Base-by-base conservation (phyloP, 2,113 vertebrate genomes). In the Lamprologus callipterus region DNA sequence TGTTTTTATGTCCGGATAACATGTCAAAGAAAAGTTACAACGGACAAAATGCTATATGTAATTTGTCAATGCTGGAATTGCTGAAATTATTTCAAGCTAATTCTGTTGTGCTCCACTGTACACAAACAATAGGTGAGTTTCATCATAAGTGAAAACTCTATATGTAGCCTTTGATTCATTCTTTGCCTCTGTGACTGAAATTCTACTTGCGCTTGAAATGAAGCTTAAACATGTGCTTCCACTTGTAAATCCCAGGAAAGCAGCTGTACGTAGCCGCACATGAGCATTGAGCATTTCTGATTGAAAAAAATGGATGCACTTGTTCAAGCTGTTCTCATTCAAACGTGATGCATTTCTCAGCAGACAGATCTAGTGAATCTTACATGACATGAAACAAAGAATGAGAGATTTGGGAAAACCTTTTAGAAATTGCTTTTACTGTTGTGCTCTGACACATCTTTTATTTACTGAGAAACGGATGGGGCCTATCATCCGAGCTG, bases 401-500 rank as follows among this genome's bases (percentile, higher is more conserved):
- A 87, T 83, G 85, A 93, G 87, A 90, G 91, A 91, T 91, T 91
- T 86, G 87, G 85, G 92, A 83, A 89, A 92, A 86, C 81, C 73
- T 86, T 91, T 91, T 54, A 85, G 78, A 90, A 88, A 92, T 80
- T 47, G 87, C 70, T 57, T 86, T 83, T 88, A 63, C 49, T 90
- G 86, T 86, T 88, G 82, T 33, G 82, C 88, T 88, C 89, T 54
- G 8, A 86, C 80, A 82, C 12, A 81, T 91, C 80, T 92, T 92
- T 91, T 93, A 91, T 90, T 92, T 88, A 86, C 84, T 63, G 60
- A 23, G 65, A 83, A 88, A 92, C 17, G 6, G 85, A 94, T 83
- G 78, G 88, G 85, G 47, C 83, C 78, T 49, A 82, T 92, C 88
- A 91, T 91, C 63, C 2, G 10, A 78, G 84, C 58, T 94, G 94